Evolutionary conservation across 2,113 vertebrate species (phyloP), one percentile per base, ranked within the genome.

Genomic region (Onychorhynchus coronatus): DNA sequence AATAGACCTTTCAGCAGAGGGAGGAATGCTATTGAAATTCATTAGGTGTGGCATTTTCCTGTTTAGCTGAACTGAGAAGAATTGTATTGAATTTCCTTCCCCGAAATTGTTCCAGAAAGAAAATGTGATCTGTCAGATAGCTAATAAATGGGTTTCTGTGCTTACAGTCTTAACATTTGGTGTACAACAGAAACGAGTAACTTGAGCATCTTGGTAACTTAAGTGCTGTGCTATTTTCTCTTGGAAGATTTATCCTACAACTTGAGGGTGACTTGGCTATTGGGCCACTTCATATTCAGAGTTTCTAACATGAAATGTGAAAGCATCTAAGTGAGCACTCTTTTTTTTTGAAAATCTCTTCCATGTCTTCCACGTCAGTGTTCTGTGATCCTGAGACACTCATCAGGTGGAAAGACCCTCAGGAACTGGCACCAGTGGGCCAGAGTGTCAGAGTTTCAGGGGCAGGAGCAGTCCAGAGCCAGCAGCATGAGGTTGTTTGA

Each of bases 11-110:
- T 94, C 80, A 91, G 56, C 41, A 71, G 89, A 67, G 52, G 47
- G 24, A 92, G 47, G 73, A 92, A 93, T 85, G 84, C 80, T 61
- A 92, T 59, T 96, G 84, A 92, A 95, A 89, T 89, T 71, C 84
- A 49, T 58, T 87, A 96, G 94, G 93, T 8, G 91, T 95, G 94
- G 89, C 77, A 79, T 91, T 97, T 96, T 89, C 91, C 77, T 82
- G 61, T 75, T 89, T 76, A 93, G 61, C 81, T 89, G 87, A 91
- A 87, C 80, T 83, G 14, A 85, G 73, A 85, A 89, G 83, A 89
- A 79, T 95, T 87, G 66, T 89, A 88, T 89, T 89, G 33, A 56
- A 93, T 95, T 95, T 96, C 93, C 89, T 91, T 91, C 87, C 87
- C 87, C 0, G 0, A 84, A 87, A 61, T 59, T 89, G 66, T 91